Conservation (phyloP, 35 echinoderm and acorn worm genomes). For the Stichopus chloronotus region DNA sequence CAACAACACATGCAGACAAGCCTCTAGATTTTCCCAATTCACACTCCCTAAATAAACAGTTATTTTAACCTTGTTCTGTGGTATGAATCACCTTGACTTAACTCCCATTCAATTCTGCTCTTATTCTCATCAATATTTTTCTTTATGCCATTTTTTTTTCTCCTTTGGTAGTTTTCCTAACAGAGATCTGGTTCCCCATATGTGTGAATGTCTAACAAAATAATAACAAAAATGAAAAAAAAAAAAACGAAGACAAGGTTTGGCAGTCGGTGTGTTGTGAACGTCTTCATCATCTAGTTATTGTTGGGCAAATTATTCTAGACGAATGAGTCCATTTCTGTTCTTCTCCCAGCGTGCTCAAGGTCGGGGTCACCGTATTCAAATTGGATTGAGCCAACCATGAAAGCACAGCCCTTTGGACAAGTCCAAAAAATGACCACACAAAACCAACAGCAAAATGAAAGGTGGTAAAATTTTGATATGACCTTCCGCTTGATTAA, state of each 20-base stretch:
- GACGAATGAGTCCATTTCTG: slow-evolving; percentile 28
- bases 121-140: slow-evolving; percentile 52
- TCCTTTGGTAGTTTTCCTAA: neutral
- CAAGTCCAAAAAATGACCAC: slow-evolving; percentile 46
- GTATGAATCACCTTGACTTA: slow-evolving; percentile 45
- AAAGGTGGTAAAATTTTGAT: slow-evolving; percentile 31
- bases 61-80: slow-evolving; percentile 57
- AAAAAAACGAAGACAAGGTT: neutral
- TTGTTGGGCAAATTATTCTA: slow-evolving; percentile 46
- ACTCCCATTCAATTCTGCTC: slow-evolving; percentile 48
- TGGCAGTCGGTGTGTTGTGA: neutral
- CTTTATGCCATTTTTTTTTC: slow-evolving; percentile 18
- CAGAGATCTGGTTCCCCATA: slow-evolving; percentile 44
- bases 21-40: slow-evolving; percentile 3
- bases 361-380: slow-evolving; percentile 12
- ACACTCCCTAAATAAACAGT: slow-evolving; percentile 52
- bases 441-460: neutral
- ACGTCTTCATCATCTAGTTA: slow-evolving; percentile 11
- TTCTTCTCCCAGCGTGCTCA: neutral
- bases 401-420: slow-evolving; percentile 18
- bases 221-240: neutral
- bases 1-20: neutral
- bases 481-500: slow-evolving; percentile 33
- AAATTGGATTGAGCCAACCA: slow-evolving; percentile 41
- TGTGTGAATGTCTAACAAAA: neutral